Conservation (phyloP, 2,888 invertebrate species). For the Lathronympha strigana region DNA sequence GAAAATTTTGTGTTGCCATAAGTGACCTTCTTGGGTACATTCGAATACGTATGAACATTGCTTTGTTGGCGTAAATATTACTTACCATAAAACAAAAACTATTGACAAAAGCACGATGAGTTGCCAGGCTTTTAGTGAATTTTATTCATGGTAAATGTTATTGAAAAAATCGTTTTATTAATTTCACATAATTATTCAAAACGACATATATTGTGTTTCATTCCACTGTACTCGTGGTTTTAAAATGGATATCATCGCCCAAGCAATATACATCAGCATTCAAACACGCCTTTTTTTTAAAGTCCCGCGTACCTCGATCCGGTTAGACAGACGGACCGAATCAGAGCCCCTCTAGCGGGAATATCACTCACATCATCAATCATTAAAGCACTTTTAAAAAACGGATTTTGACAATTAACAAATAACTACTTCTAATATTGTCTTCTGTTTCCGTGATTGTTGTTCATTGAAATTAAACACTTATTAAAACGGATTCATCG, state of each 20-base stretch:
- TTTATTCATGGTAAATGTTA: too few species aligned
- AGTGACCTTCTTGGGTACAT: not conserved
- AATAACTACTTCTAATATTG: not conserved
- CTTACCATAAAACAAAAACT: too few species aligned
- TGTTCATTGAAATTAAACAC: too few species aligned
- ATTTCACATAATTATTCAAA: too few species aligned
- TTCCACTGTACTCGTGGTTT: too few species aligned
- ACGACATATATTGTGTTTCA: too few species aligned
- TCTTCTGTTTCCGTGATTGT: too few species aligned
- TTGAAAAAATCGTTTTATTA: too few species aligned
- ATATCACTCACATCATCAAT: not conserved
- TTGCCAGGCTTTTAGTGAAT: too few species aligned
- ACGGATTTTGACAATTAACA: not conserved
- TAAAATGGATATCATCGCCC: too few species aligned
- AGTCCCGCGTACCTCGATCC: conserved; percentile 11
- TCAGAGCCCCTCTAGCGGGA: not conserved
- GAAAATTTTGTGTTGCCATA: conserved; percentile 1
- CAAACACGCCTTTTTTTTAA: not conserved
- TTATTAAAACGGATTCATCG: too few species aligned
- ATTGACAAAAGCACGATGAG: too few species aligned
- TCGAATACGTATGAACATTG: conserved; percentile 5
- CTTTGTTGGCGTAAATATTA: not conserved
- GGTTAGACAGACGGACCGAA: conserved; percentile 34
- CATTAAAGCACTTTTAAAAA: conserved; percentile 1
- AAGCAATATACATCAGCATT: conserved; percentile 3